Conservation (phyloP, 2,113 vertebrate species). For the Pongo abelii region DNA sequence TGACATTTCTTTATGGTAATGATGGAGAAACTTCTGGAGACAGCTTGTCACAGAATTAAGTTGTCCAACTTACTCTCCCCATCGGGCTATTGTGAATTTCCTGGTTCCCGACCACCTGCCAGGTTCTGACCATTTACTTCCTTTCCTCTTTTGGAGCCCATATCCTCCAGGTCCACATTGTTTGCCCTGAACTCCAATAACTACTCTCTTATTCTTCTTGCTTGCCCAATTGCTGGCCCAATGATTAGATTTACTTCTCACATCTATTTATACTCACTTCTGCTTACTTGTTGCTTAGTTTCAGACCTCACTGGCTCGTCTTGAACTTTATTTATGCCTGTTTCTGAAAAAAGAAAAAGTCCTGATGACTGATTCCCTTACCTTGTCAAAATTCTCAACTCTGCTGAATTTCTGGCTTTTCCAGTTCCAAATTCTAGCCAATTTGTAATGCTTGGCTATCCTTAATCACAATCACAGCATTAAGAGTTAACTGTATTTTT, state of each 20-base stretch:
- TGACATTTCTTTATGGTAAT: neutral
- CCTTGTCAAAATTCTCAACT: neutral
- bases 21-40: neutral
- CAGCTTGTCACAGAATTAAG: neutral
- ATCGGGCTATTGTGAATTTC: neutral
- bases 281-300: slow-evolving; percentile 46
- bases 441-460: neutral
- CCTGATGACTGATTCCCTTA: neutral
- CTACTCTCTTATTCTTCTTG: neutral
- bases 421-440: neutral
- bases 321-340: slow-evolving; percentile 37
- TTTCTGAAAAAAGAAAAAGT: slow-evolving; percentile 14
- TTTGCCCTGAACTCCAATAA: slow-evolving; percentile 1
- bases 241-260: slow-evolving; percentile 44
- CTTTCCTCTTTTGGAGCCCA: neutral
- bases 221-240: slow-evolving; percentile 23
- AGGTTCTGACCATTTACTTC: neutral
- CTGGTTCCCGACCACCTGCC: neutral
- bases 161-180: neutral
- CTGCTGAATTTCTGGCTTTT: neutral
- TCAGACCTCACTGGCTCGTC: slow-evolving; percentile 18
- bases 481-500: neutral
- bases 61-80: neutral
- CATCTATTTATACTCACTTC: slow-evolving; percentile 50
- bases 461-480: neutral